Percentiles rank a stretch among this genome's conserved stretches.
These are phyloP conservation scores for Peromyscus nudipes DNA, from an alignment of 2,797 vertebrate genomes.

Conservation along the genomic window DNA sequence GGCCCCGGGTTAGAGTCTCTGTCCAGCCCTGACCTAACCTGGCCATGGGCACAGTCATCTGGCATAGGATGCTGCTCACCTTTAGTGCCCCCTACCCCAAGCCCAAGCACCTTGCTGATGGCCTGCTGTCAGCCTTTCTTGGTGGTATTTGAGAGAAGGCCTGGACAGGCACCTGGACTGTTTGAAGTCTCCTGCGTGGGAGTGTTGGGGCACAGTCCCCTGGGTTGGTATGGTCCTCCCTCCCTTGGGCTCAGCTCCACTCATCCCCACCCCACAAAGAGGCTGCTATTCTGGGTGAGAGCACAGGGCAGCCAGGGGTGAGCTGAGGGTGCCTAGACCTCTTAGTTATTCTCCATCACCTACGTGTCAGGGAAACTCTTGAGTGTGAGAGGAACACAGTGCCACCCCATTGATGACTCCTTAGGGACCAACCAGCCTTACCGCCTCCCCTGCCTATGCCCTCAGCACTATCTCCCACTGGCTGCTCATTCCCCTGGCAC, in stretches of 20 bases:
- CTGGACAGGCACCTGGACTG: neutral
- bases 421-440: neutral
- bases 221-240: neutral
- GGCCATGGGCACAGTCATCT: neutral
- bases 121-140: neutral
- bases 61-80: neutral
- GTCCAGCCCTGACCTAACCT: neutral
- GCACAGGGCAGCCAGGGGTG: neutral
- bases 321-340: neutral
- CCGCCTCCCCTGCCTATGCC: fast-evolving
- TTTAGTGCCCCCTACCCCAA: neutral
- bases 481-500: neutral
- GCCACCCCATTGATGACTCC: too few species aligned
- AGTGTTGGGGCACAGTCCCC: fast-evolving
- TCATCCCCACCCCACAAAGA: neutral
- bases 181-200: neutral
- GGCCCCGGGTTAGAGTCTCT: fast-evolving
- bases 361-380: fast-evolving
- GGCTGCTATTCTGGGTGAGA: neutral
- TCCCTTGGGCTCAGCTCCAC: neutral
- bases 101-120: fast-evolving
- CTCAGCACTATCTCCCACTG: fast-evolving
- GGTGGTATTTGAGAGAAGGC: neutral
- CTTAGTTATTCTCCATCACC: too few species aligned
- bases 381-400: neutral